A percentile compares a stretch with the other conserved stretches of the same genome.
Conservation (phyloP, 2,888 invertebrate genomes). For the Noctua pronuba region DNA sequence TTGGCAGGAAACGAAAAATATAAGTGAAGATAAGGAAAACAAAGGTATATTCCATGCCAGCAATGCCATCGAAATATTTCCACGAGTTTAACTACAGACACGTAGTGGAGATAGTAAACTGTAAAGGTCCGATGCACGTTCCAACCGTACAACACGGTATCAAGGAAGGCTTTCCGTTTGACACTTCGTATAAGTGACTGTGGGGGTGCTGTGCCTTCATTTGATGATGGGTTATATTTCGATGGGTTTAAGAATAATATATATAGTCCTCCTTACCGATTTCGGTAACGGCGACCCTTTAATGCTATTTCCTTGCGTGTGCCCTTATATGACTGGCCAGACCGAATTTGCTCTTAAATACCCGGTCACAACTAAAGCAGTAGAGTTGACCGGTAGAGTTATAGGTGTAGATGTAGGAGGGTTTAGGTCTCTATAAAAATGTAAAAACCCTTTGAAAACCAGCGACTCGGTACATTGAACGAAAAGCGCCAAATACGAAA, state of each 20-base stretch:
- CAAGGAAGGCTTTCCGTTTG: slow-evolving; percentile 72
- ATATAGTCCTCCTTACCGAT: too few species aligned
- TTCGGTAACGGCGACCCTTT: too few species aligned
- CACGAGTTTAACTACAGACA: slow-evolving; percentile 65
- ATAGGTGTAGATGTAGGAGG: too few species aligned
- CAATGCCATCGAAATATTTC: slow-evolving; percentile 56
- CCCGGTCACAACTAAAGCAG: too few species aligned
- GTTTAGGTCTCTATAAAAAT: too few species aligned
- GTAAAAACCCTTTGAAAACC: too few species aligned
- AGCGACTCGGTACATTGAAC: too few species aligned
- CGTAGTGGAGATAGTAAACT: slow-evolving; percentile 73
- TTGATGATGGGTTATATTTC: neutral
- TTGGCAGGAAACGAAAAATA: slow-evolving; percentile 34
- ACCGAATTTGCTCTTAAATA: too few species aligned
- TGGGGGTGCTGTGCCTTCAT: neutral
- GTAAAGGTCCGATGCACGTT: slow-evolving; percentile 74
- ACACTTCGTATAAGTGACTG: slow-evolving; percentile 29
- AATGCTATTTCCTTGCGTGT: too few species aligned
- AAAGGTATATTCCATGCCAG: slow-evolving; percentile 27
- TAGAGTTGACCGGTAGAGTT: too few species aligned
- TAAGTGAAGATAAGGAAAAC: slow-evolving; percentile 35
- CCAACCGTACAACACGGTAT: slow-evolving; percentile 65
- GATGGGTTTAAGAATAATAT: neutral
- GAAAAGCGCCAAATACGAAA: too few species aligned
- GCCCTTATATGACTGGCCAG: too few species aligned